Base-by-base conservation (phyloP, 1,140 invertebrate species). In the Brachionus calyciflorus region DNA sequence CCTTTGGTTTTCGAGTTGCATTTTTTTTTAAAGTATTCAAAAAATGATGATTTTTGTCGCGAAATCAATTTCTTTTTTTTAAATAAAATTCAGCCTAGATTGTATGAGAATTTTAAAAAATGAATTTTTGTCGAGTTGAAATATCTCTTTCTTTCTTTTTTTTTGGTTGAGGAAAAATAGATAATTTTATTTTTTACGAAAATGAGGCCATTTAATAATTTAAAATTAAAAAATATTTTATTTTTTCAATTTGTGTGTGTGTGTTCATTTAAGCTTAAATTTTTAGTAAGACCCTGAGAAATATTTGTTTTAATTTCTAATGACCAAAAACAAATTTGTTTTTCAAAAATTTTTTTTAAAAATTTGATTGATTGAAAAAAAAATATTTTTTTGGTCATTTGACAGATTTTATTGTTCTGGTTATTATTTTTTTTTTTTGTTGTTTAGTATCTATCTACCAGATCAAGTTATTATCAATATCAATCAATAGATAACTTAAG, bases 221-320 rank as follows among this genome's bases (percentile, higher is more conserved):
- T n/a, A n/a, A n/a, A n/a, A 37, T 41, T 63, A 17, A 17, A 17
- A 19, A 37, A 63, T 37, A 37, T 37, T 17, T 63, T 63, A 37
- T 63, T 37, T 65, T 65, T 65, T 44, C 21, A 24, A 24, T 65
- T 63, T 65, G 19, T 44, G 44, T 44, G 41, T 65, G 28, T 65
- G 60, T 65, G 60, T 65, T 65, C 60, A 65, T 65, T 65, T 14
- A 46, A 65, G 37, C 60, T 41, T 65, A 65, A 65, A 65, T 37
- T 63, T 55, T 55, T 63, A n/a, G n/a, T 7, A 46, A 46, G n/a
- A 14, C 44, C n/a, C 3, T 37, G 33, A 37, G 28, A 40, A 33
- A 60, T 60, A 33, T 60, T 60, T 33, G n/a, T n/a, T n/a, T n/a
- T n/a, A n/a, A 33, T 30, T 60, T 37, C 30, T 19, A 60, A 60